These are phyloP conservation scores for Bellardia bayeri DNA, from an alignment of 2,888 invertebrate genomes.

Conservation along the genomic window DNA sequence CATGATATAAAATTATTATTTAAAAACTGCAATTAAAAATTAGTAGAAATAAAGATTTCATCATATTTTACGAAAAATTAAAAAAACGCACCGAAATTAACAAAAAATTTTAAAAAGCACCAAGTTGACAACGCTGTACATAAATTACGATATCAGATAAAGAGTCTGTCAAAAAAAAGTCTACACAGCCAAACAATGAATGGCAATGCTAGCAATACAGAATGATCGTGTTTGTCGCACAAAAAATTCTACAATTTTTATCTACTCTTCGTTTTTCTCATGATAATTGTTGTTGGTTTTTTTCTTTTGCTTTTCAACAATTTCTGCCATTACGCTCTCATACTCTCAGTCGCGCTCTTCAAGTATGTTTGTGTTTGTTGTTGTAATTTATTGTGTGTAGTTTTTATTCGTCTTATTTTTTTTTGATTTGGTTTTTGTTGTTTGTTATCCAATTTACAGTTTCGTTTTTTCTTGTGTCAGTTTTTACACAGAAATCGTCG, in stretches of 20 bases:
- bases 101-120: too few relatives aligned
- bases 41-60: too few relatives aligned
- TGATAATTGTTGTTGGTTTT: slow-evolving; percentile 14
- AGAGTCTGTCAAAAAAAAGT: background rate
- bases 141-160: slow-evolving; percentile 29
- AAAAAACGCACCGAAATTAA: too few relatives aligned
- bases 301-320: background rate
- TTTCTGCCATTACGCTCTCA: slow-evolving; percentile 19
- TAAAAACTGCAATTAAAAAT: too few relatives aligned
- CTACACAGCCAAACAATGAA: slow-evolving; percentile 24
- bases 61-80: too few relatives aligned
- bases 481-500: slow-evolving; percentile 72
- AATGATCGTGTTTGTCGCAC: slow-evolving; percentile 20
- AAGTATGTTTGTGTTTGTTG: slow-evolving; percentile 23
- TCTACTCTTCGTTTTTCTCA: slow-evolving; percentile 32
- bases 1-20: too few relatives aligned
- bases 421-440: slow-evolving; percentile 52
- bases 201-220: slow-evolving; percentile 27
- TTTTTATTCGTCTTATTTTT: slow-evolving; percentile 25
- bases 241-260: slow-evolving; percentile 49
- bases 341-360: slow-evolving; percentile 4
- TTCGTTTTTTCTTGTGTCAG: slow-evolving; percentile 65
- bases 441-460: slow-evolving; percentile 73
- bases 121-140: background rate
- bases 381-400: slow-evolving; percentile 25